Base-by-base conservation (phyloP, 2,888 invertebrate species). In the Creontiades dilutus region DNA sequence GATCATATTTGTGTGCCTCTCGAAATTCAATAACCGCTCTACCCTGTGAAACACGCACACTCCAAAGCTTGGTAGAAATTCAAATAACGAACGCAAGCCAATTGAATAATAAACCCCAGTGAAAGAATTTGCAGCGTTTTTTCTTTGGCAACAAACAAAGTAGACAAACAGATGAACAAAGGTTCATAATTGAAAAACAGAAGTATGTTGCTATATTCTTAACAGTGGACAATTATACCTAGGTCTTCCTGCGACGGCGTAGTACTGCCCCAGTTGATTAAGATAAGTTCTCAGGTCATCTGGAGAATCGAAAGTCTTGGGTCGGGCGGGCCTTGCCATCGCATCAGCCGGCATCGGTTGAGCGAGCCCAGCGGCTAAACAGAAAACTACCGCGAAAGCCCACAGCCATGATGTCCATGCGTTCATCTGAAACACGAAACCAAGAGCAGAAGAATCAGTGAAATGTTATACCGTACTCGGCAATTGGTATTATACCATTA, bases 181-280 rank as follows among this genome's bases (percentile, higher is more conserved):
- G 3, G 3, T 37, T 4, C 7, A 37, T 37, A 37, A 37, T 37
- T n/a, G n/a, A n/a, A 37, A 37, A 37, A 37, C 7, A 37, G 3
- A 37, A 37, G 37, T 37, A 37, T 37, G 2, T 4, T 37, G 7
- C 37, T 4, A 37, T 37, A 37, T 37, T 37, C 37, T 4, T 4
- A 7, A 37, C 37, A 37, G 37, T 11, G 52, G 11, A 11, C 3
- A 52, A 52, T 82, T 0, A 23, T 92, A 94, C 94, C 94, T 93
- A 28, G 94, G 94, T 92, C 94, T 92, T 23, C 94, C 94, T 16
- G 94, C 94, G 78, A 94, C 94, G 28, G 94, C 94, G 92, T 94
- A 94, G 92, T 94, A 94, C 92, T 94, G 94, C 91, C 94, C 94
- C 81, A 95, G 93, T 75, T 94, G 94, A 91, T 94, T 93, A 57